A percentile compares a stretch with the other conserved stretches of the same genome.
Conservation (phyloP, 1,140 invertebrate species). For the Eriocheir sinensis region DNA sequence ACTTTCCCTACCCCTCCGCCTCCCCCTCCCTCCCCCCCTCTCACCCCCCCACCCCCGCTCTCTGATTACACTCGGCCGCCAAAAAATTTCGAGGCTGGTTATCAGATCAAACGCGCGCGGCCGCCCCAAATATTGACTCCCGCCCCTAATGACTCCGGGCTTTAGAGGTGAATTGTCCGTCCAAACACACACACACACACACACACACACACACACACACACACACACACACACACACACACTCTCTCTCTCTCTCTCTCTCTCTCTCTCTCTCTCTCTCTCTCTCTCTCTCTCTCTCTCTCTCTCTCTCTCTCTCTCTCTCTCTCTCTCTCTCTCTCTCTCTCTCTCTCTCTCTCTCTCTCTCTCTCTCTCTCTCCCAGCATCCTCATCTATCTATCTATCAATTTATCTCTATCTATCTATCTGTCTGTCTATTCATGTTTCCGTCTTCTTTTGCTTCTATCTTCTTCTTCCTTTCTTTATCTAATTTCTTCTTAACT, state of each 20-base stretch:
- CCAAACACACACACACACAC: slow-evolving; percentile 59
- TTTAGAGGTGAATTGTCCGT: slow-evolving; percentile 75
- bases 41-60: slow-evolving; percentile 14
- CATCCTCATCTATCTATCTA: no score
- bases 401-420: not conserved
- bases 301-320: no score
- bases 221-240: not conserved
- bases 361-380: no score
- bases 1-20: not conserved
- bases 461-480: no score
- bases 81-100: slow-evolving; percentile 37
- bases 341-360: no score
- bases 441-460: not conserved
- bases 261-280: no score
- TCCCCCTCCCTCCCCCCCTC: not conserved
- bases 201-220: slow-evolving; percentile 22
- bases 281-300: no score
- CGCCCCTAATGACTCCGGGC: slow-evolving; percentile 67
- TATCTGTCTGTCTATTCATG: not conserved
- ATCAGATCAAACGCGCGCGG: slow-evolving; percentile 48
- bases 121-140: slow-evolving; percentile 69
- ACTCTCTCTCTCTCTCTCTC: no score
- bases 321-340: no score
- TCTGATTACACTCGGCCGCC: slow-evolving; percentile 32
- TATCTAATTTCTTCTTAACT: no score